Evolutionary conservation across 2,888 invertebrate species (phyloP).

Genomic region (Diarsia brunnea): DNA sequence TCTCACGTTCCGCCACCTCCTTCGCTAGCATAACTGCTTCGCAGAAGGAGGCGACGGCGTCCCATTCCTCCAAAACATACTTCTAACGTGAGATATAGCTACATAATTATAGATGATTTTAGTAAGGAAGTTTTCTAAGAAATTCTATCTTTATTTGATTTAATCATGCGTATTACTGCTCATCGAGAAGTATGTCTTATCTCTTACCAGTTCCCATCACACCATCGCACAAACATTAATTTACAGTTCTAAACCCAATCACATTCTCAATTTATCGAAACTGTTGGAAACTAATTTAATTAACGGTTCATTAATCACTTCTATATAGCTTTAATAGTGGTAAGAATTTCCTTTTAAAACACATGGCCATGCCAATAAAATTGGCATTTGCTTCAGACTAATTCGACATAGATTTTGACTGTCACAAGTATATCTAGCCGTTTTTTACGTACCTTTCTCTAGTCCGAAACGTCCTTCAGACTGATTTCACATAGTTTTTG

Average conservation of each 20-base stretch:
- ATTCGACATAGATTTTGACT: slow-evolving; percentile 2
- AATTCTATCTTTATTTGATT: neutral
- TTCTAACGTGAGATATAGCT: too few species aligned
- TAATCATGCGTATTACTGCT: neutral
- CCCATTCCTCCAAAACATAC: too few species aligned
- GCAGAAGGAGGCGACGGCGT: too few species aligned
- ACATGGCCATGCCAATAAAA: neutral
- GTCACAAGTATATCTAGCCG: too few species aligned
- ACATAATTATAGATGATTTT: neutral
- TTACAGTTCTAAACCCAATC: neutral
- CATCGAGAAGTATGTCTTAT: neutral
- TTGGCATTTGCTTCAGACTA: neutral
- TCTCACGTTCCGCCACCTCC: too few species aligned
- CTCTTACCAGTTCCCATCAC: neutral
- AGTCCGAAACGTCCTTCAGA: too few species aligned
- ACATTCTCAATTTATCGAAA: slow-evolving; percentile 17
- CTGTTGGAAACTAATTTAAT: slow-evolving; percentile 41
- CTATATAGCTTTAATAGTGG: neutral
- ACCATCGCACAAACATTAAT: neutral
- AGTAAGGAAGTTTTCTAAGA: neutral
- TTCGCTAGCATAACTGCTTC: too few species aligned
- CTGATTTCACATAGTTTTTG: neutral
- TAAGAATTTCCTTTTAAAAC: neutral
- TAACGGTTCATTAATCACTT: slow-evolving; percentile 38
- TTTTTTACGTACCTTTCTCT: too few species aligned